Evolutionary conservation across 2,113 vertebrate genomes (phyloP), one percentile per base, ranked within the genome.

Genomic region (Struthidea cinerea): DNA sequence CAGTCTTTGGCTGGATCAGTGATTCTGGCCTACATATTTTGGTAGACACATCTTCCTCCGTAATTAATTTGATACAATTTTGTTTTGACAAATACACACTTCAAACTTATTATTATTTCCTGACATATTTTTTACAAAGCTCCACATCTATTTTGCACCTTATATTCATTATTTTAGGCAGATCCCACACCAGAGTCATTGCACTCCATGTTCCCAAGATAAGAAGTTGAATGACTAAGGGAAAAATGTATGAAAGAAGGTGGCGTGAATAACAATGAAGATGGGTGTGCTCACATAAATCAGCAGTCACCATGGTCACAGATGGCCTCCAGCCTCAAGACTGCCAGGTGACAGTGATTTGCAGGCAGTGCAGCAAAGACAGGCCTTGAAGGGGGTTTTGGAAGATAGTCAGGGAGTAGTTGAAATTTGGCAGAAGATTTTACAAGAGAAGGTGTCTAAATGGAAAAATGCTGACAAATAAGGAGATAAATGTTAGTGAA

Each of bases 241-340:
- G 49, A 57, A 95, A 95, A 95, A 91, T 46, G 12, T 46, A 24
- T 49, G 47, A 60, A 94, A 83, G 80, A 84, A 87, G 42, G 57
- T 91, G 63, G 35, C 8, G 22, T 71, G 94, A 90, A 85, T 94
- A 95, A 91, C 52, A 92, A 91, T 39, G 68, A 83, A 76, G 59
- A 80, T 74, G 84, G 78, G 82, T 85, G 63, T 94, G 82, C 75
- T 93, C 44, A 64, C 63, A 91, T 85, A 93, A 93, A 96, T 91
- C 93, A 94, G n/a, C 44, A 89, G 65, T 94, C 91, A 77, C 63
- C 87, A 80, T 85, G 84, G 89, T 85, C 94, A 91, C 89, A 91
- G 81, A 80, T 91, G 75, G 84, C 87, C 81, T 83, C 87, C 81
- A 87, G 93, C 26, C 64, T 77, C 78, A 69, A 42, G 37, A 50